Base-by-base conservation (phyloP, 2,888 invertebrate genomes). In the Drosophila melanosoma region DNA sequence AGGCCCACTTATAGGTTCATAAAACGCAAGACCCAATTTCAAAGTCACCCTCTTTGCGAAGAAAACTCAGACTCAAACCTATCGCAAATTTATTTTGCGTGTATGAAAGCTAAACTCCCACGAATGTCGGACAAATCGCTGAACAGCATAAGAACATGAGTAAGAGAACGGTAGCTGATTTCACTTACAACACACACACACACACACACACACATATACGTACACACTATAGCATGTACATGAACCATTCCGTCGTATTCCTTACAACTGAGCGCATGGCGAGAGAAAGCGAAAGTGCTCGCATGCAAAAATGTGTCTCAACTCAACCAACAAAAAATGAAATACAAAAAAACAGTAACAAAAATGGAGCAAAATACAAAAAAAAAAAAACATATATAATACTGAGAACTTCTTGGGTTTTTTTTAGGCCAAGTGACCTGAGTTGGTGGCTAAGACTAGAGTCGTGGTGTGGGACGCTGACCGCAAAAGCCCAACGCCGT, bases 381-480 rank as follows among this genome's bases (percentile, higher is more conserved):
- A n/a, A 40, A 81, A 77, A 81, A 73, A 57, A 52, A 81, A 73
- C 54, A 52, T 26, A 29, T 69, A 69, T 38, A 63, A 83, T 74
- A 81, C 71, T 68, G 72, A 69, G 72, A 77, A 69, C 72, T 74
- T 69, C 57, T 67, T 57, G 40, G 52, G 62, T 84, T 89, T 84
- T 89, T 84, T 87, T 87, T 89, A 87, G 84, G 85, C 75, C 86
- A 85, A 82, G 75, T 82, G 85, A 87, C 82, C 79, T 40, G 57
- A 61, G 38, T 69, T n/a, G 23, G n/a, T 38, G 53, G 49, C 36
- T 53, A 64, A 7, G 36, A 57, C 74, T 48, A 42, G 42, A 42
- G 40, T 15, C 29, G 35, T 49, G 26, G 29, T 60, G 73, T 64
- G 72, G 69, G 54, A 72, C 67, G 73, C 72, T 78, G 81, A 81